Evolutionary conservation across 2,113 vertebrate genomes (phyloP), one percentile per base, ranked within the genome.

Genomic region (Sminthopsis crassicaudata): DNA sequence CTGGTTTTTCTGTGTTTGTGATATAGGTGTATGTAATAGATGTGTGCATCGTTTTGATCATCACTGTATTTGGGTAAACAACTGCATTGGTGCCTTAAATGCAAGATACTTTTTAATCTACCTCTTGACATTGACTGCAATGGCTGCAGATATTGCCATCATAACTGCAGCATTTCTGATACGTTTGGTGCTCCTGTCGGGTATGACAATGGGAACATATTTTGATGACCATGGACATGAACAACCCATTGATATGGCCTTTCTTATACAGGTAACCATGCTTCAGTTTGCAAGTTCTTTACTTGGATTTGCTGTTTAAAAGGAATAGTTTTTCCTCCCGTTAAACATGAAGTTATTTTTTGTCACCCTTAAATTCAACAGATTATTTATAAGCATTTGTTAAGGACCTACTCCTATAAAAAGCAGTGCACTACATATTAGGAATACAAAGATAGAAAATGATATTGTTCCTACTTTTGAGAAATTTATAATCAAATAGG

Each of bases 41-140:
- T 99, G 99, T 0, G 99, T 99, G 10, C 99, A 99, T 48, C 99
- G 99, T 25, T 99, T 99, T 0, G 99, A 99, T 96, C 99, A 99
- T 97, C 99, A 99, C 98, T 99, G 99, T 0, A 98, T 99, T 46
- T 99, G 99, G 99, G 99, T 99, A 93, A 99, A 99, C 98, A 99
- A 99, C 98, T 99, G 99, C 98, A 98, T 99, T 0, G 99, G 99
- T 0, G 99, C 99, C 90, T 98, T 97, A 98, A 99, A 99, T 51
- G 97, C 97, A 0, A 97, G 98, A 6, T 98, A 99, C 96, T 99
- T 99, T 98, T 95, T 99, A 92, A 94, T 99, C 0, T 99, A 99
- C 98, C 99, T 99, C 53, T 93, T 98, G 27, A 99, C 98, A 0
- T 93, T 99, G 97, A 98, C 98, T 0, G 98, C 97, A 48, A 99